Percentiles rank a stretch among this genome's conserved stretches.
Conservation (phyloP, 2,888 invertebrate genomes). For the Calameuta idolon region DNA sequence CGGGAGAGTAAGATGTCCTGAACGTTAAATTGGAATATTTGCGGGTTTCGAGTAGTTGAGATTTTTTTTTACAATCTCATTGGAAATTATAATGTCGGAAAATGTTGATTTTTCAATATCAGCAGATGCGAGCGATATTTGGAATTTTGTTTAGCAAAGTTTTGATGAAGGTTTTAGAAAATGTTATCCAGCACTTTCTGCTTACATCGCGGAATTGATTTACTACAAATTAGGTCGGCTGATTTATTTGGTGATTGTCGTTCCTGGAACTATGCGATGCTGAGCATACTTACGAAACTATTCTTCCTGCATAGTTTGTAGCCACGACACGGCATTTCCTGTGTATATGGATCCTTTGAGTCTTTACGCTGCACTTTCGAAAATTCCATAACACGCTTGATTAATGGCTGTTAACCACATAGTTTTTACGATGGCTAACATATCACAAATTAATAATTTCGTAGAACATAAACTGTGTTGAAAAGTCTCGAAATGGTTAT, state of each 20-base stretch:
- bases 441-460: neutral
- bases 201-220: slow-evolving; percentile 28
- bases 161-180: neutral
- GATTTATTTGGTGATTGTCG: slow-evolving; percentile 31
- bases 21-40: neutral
- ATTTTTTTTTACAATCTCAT: neutral
- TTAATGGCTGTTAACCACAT: neutral
- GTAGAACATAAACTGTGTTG: neutral
- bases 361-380: slow-evolving; percentile 3
- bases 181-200: neutral
- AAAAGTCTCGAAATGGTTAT: neutral
- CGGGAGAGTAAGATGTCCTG: too few relatives aligned
- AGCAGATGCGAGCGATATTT: neutral
- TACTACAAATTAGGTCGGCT: slow-evolving; percentile 39
- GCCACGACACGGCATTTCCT: slow-evolving; percentile 10
- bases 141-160: neutral
- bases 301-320: slow-evolving; percentile 34
- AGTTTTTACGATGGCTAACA: neutral
- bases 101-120: neutral
- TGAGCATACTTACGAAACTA: slow-evolving; percentile 50
- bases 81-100: neutral
- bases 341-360: neutral
- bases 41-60: neutral
- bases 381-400: neutral
- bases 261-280: slow-evolving; percentile 28